Conservation (phyloP, 2,797 vertebrate species). For the Rhinogobio ventralis region DNA sequence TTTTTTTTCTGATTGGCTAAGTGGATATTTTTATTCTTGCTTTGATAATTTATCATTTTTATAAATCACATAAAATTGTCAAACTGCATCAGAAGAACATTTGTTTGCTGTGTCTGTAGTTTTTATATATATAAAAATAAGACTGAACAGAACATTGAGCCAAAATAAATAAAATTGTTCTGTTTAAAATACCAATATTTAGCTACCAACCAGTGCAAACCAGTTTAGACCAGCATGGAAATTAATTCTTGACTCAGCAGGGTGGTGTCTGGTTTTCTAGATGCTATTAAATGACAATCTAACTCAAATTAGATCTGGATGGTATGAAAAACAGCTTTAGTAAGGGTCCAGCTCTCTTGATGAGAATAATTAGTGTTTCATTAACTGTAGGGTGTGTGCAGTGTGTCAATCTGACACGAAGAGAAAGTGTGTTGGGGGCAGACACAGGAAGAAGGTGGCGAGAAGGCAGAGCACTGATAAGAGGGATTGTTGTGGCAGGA, state of each 20-base stretch:
- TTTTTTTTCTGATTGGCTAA: background rate
- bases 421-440: slow-evolving; percentile 22
- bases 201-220: background rate
- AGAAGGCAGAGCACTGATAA: slow-evolving; percentile 65
- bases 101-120: no score
- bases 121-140: background rate
- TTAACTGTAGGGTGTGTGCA: slow-evolving; percentile 21
- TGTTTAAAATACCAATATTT: background rate
- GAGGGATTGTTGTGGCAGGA: slow-evolving; percentile 55
- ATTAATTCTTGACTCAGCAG: background rate
- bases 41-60: background rate
- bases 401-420: background rate
- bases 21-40: background rate
- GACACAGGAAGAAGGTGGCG: slow-evolving; percentile 48
- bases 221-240: background rate
- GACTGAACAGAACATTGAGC: background rate
- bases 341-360: background rate
- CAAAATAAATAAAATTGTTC: background rate
- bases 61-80: no score
- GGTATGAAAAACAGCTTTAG: background rate
- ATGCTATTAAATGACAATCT: slow-evolving; percentile 2
- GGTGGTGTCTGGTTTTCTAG: background rate
- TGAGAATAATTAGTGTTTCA: slow-evolving; percentile 25
- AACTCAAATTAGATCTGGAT: background rate
- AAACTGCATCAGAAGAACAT: background rate